Evolutionary conservation across 1,140 invertebrate species (phyloP), one percentile per base, ranked within the genome.

Genomic region (Ceratitis capitata): DNA sequence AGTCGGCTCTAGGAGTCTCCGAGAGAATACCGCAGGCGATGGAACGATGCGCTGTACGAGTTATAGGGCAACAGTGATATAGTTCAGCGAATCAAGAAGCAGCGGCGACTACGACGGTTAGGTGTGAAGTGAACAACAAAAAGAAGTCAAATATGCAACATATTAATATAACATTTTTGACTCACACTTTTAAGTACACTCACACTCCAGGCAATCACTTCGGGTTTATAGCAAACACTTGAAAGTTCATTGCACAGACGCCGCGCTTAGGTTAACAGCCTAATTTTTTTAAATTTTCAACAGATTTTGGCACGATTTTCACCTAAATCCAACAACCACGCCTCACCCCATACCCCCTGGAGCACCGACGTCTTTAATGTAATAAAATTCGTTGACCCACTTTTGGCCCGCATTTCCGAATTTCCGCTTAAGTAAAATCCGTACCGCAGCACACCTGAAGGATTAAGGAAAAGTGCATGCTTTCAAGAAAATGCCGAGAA

Each of bases 321-420:
- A 19, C 26, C 19, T 69, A 16, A 69, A 19, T 39, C 29, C 16
- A 32, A 69, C 14, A 39, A 35, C 5, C 39, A 9, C n/a, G 0
- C 56, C 56, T 29, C 19, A n/a, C 69, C 9, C n/a, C 39, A 6
- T 26, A 35, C 19, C 14, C 9, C n/a, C 1, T 47, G 23, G n/a
- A 6, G 10, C 9, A 5, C 29, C 56, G 23, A 26, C 56, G 5
- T 61, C 29, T 14, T 29, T 64, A 69, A 78, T 78, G 69, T 26
- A 78, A 23, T 78, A 78, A n/a, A 78, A 45, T 23, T 78, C 19
- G 9, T 39, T 78, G 69, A 23, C 69, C 69, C 39, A 78, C 39
- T 78, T 78, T 45, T 78, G 69, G 69, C 69, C 3, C 39, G 69
- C 39, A 42, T 42, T 78, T 42, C 35, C 69, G n/a, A 78, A 78